Conservation (phyloP, 2,113 vertebrate species). For the Chloropsis cyanopogon region DNA sequence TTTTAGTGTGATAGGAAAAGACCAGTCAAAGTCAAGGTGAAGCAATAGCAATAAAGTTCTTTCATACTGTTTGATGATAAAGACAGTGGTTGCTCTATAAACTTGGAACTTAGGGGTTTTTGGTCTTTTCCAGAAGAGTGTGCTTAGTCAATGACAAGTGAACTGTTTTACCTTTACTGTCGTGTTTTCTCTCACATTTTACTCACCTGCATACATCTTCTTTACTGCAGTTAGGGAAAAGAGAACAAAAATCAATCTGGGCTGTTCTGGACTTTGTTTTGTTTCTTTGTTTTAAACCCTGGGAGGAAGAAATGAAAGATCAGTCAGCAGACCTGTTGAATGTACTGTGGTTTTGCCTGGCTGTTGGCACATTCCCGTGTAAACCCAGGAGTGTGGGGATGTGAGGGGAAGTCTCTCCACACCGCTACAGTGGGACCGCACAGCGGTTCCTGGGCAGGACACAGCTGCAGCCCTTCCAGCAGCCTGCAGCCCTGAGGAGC, state of each 20-base stretch:
- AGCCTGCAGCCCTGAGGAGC: not conserved
- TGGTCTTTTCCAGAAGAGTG: not conserved
- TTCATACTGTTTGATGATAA: not conserved
- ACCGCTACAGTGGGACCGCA: too few relatives aligned
- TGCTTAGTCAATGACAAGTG: not conserved
- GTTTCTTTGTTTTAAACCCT: not conserved
- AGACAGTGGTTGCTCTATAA: not conserved
- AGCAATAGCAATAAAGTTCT: not conserved
- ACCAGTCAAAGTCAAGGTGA: not conserved
- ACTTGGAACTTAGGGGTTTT: not conserved
- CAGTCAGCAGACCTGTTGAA: not conserved
- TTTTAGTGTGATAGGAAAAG: not conserved
- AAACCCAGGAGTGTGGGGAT: not conserved
- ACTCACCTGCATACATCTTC: not conserved
- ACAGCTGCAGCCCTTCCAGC: not conserved
- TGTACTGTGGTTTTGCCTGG: not conserved
- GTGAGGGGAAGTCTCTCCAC: not conserved
- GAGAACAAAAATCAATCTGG: not conserved
- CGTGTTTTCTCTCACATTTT: not conserved
- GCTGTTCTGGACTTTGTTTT: not conserved
- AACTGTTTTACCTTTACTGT: not conserved
- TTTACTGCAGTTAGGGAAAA: not conserved
- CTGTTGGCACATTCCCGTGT: rapidly evolving
- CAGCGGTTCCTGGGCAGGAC: not conserved
- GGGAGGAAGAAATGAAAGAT: not conserved